Conservation (phyloP, 1,140 invertebrate genomes). For the Hypsibius dujardini region DNA sequence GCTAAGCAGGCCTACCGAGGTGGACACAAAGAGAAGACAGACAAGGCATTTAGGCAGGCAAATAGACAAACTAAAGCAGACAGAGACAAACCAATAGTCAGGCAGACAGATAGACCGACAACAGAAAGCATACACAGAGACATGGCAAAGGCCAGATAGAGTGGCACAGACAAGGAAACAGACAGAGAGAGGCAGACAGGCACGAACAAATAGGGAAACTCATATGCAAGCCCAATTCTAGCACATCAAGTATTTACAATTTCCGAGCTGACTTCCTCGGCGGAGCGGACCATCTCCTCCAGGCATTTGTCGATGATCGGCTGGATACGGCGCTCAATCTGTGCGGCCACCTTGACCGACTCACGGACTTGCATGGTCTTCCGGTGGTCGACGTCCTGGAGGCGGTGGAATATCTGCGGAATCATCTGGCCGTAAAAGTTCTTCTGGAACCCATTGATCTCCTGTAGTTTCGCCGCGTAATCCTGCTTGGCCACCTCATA, state of each 20-base stretch:
- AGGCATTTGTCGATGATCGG: conserved; percentile 88
- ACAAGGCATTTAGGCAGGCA: conserved; percentile 48
- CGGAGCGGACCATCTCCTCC: conserved; percentile 75
- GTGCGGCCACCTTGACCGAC: conserved; percentile 68
- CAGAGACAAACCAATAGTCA: conserved; percentile 71
- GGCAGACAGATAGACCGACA: conserved; percentile 29
- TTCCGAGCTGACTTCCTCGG: conserved; percentile 72
- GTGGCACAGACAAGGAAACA: no score
- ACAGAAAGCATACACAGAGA: no score
- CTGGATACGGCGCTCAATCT: conserved; percentile 75
- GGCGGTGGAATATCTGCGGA: conserved; percentile 63
- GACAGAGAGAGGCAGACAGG: conserved; percentile 46
- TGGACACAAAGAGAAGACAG: no score
- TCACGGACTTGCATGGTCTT: conserved; percentile 75
- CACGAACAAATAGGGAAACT: conserved; percentile 81
- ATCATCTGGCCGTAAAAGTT: conserved; percentile 64
- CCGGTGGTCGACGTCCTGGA: conserved; percentile 83
- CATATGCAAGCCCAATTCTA: conserved; percentile 51
- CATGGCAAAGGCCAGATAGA: no score
- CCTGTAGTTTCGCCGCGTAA: conserved; percentile 84
- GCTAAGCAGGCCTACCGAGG: no score
- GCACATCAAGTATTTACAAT: conserved; percentile 40
- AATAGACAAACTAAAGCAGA: conserved; percentile 96
- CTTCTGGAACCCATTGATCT: conserved; percentile 76
- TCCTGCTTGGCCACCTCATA: conserved; percentile 90